Conservation (phyloP, 2,888 invertebrate genomes). For the Anorthoa munda region DNA sequence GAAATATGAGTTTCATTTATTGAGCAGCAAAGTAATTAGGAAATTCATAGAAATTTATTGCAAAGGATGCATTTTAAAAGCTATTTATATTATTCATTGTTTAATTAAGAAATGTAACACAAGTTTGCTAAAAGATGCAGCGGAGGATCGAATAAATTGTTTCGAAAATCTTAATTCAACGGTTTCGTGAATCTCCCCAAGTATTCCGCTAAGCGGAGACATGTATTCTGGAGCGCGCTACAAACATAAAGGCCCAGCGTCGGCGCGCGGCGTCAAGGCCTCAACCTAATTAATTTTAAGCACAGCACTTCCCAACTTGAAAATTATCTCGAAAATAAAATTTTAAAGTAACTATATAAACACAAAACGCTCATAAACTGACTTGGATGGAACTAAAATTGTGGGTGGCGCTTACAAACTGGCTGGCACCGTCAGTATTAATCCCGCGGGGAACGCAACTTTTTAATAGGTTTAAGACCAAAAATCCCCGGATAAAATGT, state of each 20-base stretch:
- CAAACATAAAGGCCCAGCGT: constrained; percentile 35
- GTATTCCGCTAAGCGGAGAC: constrained; percentile 32
- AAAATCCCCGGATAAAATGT: constrained; percentile 58
- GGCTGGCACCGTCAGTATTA: constrained; percentile 47
- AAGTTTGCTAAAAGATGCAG: background rate
- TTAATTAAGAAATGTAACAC: background rate
- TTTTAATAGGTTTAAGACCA: constrained; percentile 68
- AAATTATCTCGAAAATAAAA: constrained; percentile 62
- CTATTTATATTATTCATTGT: background rate
- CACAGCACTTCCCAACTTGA: constrained; percentile 58
- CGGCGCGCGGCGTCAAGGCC: constrained; percentile 40
- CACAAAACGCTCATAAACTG: constrained; percentile 63
- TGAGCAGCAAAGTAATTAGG: constrained; percentile 29
- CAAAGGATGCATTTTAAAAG: background rate
- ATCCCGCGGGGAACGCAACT: constrained; percentile 62
- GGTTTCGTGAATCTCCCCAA: constrained; percentile 17
- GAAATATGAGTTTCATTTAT: constrained; percentile 42
- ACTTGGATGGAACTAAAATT: constrained; percentile 64
- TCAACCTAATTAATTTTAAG: constrained; percentile 59
- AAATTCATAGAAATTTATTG: constrained; percentile 11
- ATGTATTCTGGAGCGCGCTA: constrained; percentile 36
- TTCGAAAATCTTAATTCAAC: constrained; percentile 19
- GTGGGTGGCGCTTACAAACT: constrained; percentile 59
- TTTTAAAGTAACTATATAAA: constrained; percentile 55
- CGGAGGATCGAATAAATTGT: background rate